phyloP scores from a whole-genome alignment of 1,140 invertebrate genomes.

The Latrodectus geometricus region DNA sequence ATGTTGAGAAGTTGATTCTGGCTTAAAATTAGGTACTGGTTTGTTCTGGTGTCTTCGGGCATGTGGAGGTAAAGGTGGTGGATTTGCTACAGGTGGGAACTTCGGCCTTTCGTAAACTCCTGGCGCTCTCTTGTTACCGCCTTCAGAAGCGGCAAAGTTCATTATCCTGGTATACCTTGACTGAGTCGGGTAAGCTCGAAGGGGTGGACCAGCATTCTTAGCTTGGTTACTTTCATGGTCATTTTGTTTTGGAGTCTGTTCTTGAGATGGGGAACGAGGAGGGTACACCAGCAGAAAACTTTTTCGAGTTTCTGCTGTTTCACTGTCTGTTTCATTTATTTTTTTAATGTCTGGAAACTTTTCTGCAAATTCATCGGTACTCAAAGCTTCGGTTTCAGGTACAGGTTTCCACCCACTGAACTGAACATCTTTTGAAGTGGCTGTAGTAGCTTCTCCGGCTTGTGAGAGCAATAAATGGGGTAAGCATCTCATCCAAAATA shows the following conservation, averaged over 20 bases:
- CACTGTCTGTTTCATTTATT: neutral
- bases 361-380: conserved; percentile 21
- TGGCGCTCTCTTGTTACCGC: conserved; percentile 13
- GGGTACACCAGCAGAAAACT: conserved; percentile 41
- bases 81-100: conserved; percentile 53
- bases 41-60: conserved; percentile 6
- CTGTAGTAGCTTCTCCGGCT: conserved; percentile 39
- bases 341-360: neutral
- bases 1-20: conserved; percentile 48
- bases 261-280: neutral
- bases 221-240: neutral
- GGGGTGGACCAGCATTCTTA: conserved; percentile 9
- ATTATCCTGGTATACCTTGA: conserved; percentile 28
- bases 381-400: conserved; percentile 16
- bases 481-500: neutral
- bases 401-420: conserved; percentile 48
- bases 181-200: conserved; percentile 30
- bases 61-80: conserved; percentile 41
- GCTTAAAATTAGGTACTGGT: conserved; percentile 20
- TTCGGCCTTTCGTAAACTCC: conserved; percentile 24
- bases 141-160: conserved; percentile 32
- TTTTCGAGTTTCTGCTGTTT: conserved; percentile 20
- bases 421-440: conserved; percentile 11
- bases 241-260: neutral
- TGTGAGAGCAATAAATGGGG: neutral